Conservation (phyloP, 1,140 invertebrate species). For the Lutraria rhynchaena region DNA sequence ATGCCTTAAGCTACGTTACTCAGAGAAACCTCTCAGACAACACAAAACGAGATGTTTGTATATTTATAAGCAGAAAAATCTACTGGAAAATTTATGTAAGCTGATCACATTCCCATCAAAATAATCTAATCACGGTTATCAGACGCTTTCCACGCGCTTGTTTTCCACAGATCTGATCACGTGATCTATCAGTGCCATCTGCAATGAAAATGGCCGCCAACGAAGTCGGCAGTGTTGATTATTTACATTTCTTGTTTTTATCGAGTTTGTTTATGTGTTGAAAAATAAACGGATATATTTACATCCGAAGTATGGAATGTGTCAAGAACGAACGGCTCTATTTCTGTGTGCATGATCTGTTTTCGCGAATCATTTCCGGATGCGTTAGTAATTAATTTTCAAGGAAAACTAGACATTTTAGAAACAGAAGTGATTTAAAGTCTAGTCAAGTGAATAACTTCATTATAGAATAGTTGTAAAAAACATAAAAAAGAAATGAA, state of each 20-base stretch:
- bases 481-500: no score
- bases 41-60: slow-evolving; percentile 46
- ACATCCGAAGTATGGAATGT: slow-evolving; percentile 46
- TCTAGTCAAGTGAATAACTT: no score
- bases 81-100: slow-evolving; percentile 40
- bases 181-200: slow-evolving; percentile 59
- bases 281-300: slow-evolving; percentile 59
- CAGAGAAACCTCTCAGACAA: slow-evolving; percentile 4
- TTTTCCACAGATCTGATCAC: slow-evolving; percentile 39
- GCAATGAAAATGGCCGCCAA: slow-evolving; percentile 58
- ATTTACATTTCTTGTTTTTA: slow-evolving; percentile 39
- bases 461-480: no score
- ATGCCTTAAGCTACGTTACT: slow-evolving; percentile 11
- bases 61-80: slow-evolving; percentile 51
- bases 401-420: no score
- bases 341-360: neutral
- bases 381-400: no score
- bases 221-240: slow-evolving; percentile 32
- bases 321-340: slow-evolving; percentile 16
- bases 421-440: no score
- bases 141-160: slow-evolving; percentile 55
- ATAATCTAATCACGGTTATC: slow-evolving; percentile 58
- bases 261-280: slow-evolving; percentile 61
- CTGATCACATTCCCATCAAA: slow-evolving; percentile 53
- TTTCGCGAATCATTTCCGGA: no score